Evolutionary conservation across 2,888 invertebrate species (phyloP).

Genomic region (Branchellion lobata): DNA sequence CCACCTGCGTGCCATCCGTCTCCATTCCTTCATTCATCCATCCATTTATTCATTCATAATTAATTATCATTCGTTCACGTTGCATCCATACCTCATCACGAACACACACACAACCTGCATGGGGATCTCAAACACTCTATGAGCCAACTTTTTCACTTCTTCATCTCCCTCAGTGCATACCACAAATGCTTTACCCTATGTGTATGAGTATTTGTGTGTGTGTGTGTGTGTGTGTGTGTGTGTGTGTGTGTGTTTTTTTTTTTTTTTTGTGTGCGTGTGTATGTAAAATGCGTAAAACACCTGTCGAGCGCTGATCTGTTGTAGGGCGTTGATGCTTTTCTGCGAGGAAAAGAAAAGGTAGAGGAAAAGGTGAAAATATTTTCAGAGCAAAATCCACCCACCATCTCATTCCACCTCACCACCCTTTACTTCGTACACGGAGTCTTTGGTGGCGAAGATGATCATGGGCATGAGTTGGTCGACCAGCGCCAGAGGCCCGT

Average conservation of each 20-base stretch:
- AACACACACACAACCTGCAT: slow-evolving; percentile 66
- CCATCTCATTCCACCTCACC: slow-evolving; percentile 6
- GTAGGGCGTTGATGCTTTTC: slow-evolving; percentile 98
- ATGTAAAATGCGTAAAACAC: no score
- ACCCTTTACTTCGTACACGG: slow-evolving; percentile 78
- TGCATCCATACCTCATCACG: no score
- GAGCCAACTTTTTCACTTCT: slow-evolving; percentile 79
- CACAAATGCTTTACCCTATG: slow-evolving; percentile 86
- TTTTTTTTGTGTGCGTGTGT: no score
- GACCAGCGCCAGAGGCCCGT: slow-evolving; percentile 94
- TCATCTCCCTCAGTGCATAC: slow-evolving; percentile 90
- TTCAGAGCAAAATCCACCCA: background rate
- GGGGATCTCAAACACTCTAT: slow-evolving; percentile 81
- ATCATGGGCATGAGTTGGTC: slow-evolving; percentile 97
- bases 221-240: no score
- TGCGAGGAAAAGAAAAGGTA: slow-evolving; percentile 57
- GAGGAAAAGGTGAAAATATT: background rate
- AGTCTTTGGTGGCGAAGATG: slow-evolving; percentile 95
- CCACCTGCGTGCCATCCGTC: slow-evolving; percentile 72
- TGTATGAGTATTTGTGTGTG: no score
- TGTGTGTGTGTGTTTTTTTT: no score
- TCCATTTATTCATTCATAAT: no score
- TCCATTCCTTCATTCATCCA: no score
- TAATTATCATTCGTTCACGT: no score
- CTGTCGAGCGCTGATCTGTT: slow-evolving; percentile 73